These are phyloP conservation scores for Oryzias celebensis DNA, from an alignment of 2,113 vertebrate species.

Conservation along the genomic window DNA sequence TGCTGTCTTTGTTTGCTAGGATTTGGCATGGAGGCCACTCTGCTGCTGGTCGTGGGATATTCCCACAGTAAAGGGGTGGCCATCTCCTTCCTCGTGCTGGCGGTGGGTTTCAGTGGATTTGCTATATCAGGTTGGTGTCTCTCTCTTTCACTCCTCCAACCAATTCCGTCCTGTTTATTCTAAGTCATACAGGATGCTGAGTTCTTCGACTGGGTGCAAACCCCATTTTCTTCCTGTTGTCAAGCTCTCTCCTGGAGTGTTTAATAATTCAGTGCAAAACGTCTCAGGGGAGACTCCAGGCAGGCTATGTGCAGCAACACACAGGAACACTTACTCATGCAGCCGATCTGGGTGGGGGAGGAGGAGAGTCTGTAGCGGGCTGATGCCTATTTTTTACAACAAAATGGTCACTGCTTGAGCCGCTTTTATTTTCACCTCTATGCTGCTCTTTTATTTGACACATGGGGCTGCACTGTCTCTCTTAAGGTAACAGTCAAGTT, in stretches of 20 bases:
- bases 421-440: conserved; percentile 30
- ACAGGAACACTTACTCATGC: conserved; percentile 65
- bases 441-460: conserved; percentile 9
- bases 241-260: conserved; percentile 64
- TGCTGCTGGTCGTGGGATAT: conserved; percentile 95
- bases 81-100: conserved; percentile 96
- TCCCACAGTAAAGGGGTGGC: conserved; percentile 95
- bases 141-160: conserved; percentile 15
- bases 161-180: conserved; percentile 7
- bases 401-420: conserved; percentile 44
- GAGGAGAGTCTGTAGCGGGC: conserved; percentile 31
- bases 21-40: conserved; percentile 97
- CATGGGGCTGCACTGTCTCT: not conserved
- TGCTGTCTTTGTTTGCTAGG: conserved; percentile 75
- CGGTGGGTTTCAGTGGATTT: conserved; percentile 97
- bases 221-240: conserved; percentile 56
- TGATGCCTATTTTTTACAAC: conserved; percentile 41
- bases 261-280: conserved; percentile 79
- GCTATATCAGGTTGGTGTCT: conserved; percentile 92
- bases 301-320: conserved; percentile 59
- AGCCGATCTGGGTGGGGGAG: conserved; percentile 66
- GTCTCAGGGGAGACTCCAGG: conserved; percentile 67
- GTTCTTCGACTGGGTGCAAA: conserved; percentile 38
- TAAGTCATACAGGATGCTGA: conserved; percentile 9
- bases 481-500: not conserved